phyloP scores from a whole-genome alignment of 2,888 invertebrate species.

The Cryptosula pallasiana region DNA sequence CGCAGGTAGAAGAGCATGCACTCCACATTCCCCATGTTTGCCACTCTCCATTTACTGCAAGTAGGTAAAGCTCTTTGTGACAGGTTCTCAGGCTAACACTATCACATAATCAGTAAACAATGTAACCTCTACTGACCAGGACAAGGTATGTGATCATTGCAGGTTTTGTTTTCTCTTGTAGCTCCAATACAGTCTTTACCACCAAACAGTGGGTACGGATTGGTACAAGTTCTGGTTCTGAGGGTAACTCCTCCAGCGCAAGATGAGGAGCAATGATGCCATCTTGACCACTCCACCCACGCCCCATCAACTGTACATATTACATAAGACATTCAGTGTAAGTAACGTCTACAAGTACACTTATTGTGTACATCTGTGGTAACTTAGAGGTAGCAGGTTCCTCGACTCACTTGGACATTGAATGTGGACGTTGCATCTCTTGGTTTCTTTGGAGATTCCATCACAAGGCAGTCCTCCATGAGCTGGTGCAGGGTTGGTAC shows the following conservation, averaged over 20 bases:
- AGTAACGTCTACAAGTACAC: no score
- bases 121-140: constrained; percentile 13
- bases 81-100: no score
- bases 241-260: background rate
- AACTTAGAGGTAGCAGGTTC: no score
- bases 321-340: no score
- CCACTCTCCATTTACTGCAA: constrained; percentile 10
- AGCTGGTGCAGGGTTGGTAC: constrained; percentile 13
- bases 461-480: constrained; percentile 4
- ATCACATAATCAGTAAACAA: no score
- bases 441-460: background rate
- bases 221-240: background rate
- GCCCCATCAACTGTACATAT: constrained; percentile 20
- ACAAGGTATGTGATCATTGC: background rate
- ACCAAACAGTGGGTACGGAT: background rate
- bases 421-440: background rate
- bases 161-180: background rate
- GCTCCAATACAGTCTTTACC: constrained; percentile 14
- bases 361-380: no score
- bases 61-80: no score
- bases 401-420: constrained; percentile 13
- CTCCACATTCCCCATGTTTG: constrained; percentile 9
- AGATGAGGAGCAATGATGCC: constrained; percentile 7
- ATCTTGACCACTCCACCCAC: background rate
- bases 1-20: background rate